Conservation (phyloP, 92 coral and sea anemone genomes). For the Actinostola sp. region DNA sequence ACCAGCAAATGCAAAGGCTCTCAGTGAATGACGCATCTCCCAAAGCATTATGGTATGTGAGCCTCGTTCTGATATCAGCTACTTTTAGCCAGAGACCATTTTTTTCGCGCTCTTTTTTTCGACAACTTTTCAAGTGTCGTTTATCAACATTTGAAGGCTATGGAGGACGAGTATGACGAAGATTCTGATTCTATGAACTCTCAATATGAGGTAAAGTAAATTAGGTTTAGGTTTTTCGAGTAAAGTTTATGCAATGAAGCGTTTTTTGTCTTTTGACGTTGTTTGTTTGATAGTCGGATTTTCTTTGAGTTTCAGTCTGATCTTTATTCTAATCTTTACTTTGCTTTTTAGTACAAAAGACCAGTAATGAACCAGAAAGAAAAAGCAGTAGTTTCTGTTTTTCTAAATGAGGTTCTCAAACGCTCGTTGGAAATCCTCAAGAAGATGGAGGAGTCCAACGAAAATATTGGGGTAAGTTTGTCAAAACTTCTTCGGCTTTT, state of each 20-base stretch:
- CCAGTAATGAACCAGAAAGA: not conserved
- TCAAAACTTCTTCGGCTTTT: not conserved
- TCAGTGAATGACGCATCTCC: no score
- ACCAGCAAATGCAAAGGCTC: no score
- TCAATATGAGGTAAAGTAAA: not conserved
- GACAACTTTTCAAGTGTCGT: not conserved
- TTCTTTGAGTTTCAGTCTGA: no score
- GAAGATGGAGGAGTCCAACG: slow-evolving; percentile 5
- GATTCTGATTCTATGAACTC: not conserved
- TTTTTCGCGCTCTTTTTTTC: not conserved
- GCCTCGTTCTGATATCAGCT: slow-evolving; percentile 24
- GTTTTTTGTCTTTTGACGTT: no score
- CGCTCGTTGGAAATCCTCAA: slow-evolving; percentile 6
- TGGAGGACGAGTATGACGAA: slow-evolving; percentile 5
- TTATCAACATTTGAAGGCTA: not conserved
- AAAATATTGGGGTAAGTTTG: slow-evolving; percentile 4
- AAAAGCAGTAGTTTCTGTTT: slow-evolving; percentile 2
- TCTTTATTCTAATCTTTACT: no score
- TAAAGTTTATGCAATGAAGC: no score
- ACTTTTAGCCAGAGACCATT: not conserved
- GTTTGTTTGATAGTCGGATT: no score
- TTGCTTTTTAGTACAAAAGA: slow-evolving; percentile 18
- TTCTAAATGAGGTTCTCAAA: slow-evolving; percentile 17
- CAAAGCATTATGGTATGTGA: slow-evolving; percentile 27
- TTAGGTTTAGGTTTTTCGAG: no score